phyloP scores from a whole-genome alignment of 1,140 invertebrate species.

The Stegodyphus mimosarum region DNA sequence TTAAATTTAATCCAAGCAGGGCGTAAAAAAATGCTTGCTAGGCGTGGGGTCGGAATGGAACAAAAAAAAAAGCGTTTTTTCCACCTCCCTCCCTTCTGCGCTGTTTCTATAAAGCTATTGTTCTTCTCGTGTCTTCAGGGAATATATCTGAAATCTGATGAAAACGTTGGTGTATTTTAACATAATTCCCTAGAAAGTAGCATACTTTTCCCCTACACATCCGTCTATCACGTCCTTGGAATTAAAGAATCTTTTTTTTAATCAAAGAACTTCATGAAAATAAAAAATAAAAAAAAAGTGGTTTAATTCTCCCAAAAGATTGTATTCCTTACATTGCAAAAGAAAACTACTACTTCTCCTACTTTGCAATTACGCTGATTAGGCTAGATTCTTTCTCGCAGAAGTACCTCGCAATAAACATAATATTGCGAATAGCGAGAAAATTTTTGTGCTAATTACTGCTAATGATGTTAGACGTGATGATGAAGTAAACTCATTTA shows the following conservation, averaged over 20 bases:
- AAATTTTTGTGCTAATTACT: slow-evolving; percentile 47
- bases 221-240: slow-evolving; percentile 2
- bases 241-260: slow-evolving; percentile 48
- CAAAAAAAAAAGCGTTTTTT: neutral
- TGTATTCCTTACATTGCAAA: neutral
- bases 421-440: slow-evolving; percentile 19
- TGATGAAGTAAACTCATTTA: slow-evolving; percentile 58
- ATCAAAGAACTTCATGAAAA: slow-evolving; percentile 35
- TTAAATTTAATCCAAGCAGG: slow-evolving; percentile 40
- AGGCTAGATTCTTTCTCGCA: neutral
- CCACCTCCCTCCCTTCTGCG: too few relatives aligned
- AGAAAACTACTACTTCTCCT: neutral
- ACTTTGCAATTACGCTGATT: slow-evolving; percentile 46
- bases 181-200: neutral
- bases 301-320: neutral
- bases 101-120: neutral
- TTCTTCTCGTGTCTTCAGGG: slow-evolving; percentile 9
- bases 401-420: neutral
- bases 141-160: slow-evolving; percentile 15
- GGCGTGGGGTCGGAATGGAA: too few relatives aligned
- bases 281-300: neutral
- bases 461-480: slow-evolving; percentile 53
- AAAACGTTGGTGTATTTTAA: too few relatives aligned
- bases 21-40: neutral
- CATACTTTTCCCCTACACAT: neutral